Percentiles rank a stretch among this genome's conserved stretches.
phyloP scores from a whole-genome alignment of 2,113 vertebrate genomes.

The Pleuronectes platessa region DNA sequence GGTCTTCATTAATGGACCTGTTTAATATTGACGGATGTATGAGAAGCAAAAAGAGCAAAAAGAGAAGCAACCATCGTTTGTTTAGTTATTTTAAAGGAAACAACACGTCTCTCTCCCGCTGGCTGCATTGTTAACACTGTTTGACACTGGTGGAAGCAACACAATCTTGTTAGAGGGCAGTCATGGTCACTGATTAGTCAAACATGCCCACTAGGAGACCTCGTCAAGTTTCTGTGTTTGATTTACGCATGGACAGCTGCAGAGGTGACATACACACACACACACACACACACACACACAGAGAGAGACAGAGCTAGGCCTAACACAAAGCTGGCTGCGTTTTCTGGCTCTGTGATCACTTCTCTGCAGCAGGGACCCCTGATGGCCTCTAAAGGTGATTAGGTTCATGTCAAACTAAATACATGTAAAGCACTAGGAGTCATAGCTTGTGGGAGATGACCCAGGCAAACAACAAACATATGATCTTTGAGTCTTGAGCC shows the following conservation, averaged over 20 bases:
- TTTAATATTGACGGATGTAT: slow-evolving; percentile 1
- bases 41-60: too few relatives aligned
- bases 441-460: too few relatives aligned
- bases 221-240: slow-evolving; percentile 70
- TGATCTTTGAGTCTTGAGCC: too few relatives aligned
- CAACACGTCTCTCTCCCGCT: background rate
- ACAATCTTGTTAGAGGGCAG: slow-evolving; percentile 30
- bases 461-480: too few relatives aligned
- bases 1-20: background rate
- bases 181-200: slow-evolving; percentile 49
- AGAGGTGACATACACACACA: slow-evolving; percentile 42
- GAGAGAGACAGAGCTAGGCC: slow-evolving; percentile 28
- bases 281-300: background rate
- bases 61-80: slow-evolving; percentile 2
- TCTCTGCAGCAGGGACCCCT: slow-evolving; percentile 4
- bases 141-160: slow-evolving; percentile 20
- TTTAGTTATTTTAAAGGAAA: slow-evolving; percentile 20
- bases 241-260: slow-evolving; percentile 81
- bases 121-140: slow-evolving; percentile 12
- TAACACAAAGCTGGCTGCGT: slow-evolving; percentile 56
- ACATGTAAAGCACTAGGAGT: too few relatives aligned
- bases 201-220: slow-evolving; percentile 46
- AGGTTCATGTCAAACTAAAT: slow-evolving; percentile 38
- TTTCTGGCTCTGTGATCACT: slow-evolving; percentile 43
- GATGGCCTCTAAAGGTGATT: slow-evolving; percentile 57